phyloP scores from a whole-genome alignment of 2,888 invertebrate genomes.

The Lasius fuliginosus region DNA sequence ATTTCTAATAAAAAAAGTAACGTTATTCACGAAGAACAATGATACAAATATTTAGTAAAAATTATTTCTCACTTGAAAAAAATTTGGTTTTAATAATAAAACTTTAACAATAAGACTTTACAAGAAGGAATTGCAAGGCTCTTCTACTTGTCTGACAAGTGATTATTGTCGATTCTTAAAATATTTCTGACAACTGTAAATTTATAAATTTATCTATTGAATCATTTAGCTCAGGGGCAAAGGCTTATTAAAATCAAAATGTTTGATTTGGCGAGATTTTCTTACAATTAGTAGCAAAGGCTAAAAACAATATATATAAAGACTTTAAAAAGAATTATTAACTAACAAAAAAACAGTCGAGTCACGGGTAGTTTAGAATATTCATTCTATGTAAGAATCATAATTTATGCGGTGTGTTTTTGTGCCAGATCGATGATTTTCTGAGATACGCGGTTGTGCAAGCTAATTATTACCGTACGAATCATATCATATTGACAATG shows the following conservation, averaged over 20 bases:
- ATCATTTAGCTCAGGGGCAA: not conserved
- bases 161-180: not conserved
- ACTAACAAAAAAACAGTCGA: not conserved
- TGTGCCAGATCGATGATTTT: constrained; percentile 86
- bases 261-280: not conserved
- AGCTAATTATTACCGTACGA: constrained; percentile 89
- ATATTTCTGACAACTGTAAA: not conserved
- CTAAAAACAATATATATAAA: constrained; percentile 4
- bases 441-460: constrained; percentile 88
- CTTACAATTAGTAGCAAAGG: not conserved
- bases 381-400: not conserved
- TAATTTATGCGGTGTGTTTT: constrained; percentile 51
- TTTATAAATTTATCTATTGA: not conserved
- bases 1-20: not conserved
- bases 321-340: not conserved
- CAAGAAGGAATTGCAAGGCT: too few species aligned
- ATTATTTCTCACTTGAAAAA: not conserved
- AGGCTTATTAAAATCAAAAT: not conserved
- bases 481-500: constrained; percentile 95
- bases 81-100: not conserved
- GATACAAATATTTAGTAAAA: constrained; percentile 3
- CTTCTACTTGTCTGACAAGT: not conserved
- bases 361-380: not conserved
- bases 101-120: not conserved
- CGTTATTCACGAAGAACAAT: not conserved